Evolutionary conservation across 2,888 invertebrate species (phyloP), one percentile per base, ranked within the genome.

Genomic region (Linnaemya vulpina): DNA sequence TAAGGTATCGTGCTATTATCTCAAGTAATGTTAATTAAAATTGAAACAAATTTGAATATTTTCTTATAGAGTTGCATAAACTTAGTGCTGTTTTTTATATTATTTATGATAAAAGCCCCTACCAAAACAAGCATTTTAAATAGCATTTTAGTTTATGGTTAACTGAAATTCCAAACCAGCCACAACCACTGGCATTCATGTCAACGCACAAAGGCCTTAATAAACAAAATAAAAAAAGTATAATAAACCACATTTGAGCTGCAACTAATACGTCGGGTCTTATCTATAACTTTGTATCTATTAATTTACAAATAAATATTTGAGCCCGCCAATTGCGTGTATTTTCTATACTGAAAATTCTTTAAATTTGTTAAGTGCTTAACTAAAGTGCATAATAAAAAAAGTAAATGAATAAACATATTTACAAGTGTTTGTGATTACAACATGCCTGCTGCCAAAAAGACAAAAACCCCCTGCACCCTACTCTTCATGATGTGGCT

Each of bases 401-500:
- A 17, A 17, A 30, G n/a, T n/a, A n/a, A 15, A 73, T 60, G 10
- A 9, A 55, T 17, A 51, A 35, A 74, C 1, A 43, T 15, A 40
- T 17, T 0, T n/a, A 40, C 46, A 49, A 60, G 35, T 8, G 53
- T 40, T 76, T 77, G 62, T 53, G 53, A 75, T 55, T 82, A 74
- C 63, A 71, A 30, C 11, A 82, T 79, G 71, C 62, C n/a, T 46
- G 46, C 73, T 83, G 76, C 71, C 73, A 77, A 67, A 58, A 79
- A 55, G n/a, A 49, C 15, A 77, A 76, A 62, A 62, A 15, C 40
- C 30, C 62, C 51, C 20, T 13, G 25, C 20, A 22, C 51, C 60
- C 30, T 80, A 25, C 11, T 82, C 49, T 70, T 82, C 49, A 46
- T 82, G 49, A 35, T 84, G 22, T 74, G 84, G 60, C 86, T 86